Evolutionary conservation across 2,888 invertebrate species (phyloP), one percentile per base, ranked within the genome.

Genomic region (Clivina fossor): DNA sequence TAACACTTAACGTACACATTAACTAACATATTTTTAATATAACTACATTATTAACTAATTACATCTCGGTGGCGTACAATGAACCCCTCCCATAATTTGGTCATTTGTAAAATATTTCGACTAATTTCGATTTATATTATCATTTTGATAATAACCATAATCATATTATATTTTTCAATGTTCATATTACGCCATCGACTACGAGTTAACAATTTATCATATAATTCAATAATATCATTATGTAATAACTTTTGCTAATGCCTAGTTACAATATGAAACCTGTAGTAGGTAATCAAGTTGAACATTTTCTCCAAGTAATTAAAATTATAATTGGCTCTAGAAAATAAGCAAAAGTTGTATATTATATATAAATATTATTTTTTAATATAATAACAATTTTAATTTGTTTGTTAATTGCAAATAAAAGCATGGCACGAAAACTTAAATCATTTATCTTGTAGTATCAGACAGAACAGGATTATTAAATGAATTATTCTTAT

Each of bases 1-100:
- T 56, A 43, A 74, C 73, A 75, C 76, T 46, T 46, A 30, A 46
- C 9, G 16, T 46, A 46, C 46, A 46, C 46, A 4, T 26, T n/a
- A 13, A 46, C n/a, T n/a, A n/a, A n/a, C n/a, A n/a, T n/a, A n/a
- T n/a, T n/a, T n/a, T n/a, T n/a, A n/a, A n/a, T n/a, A n/a, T n/a
- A n/a, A n/a, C n/a, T n/a, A n/a, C n/a, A n/a, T n/a, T n/a, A n/a
- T n/a, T n/a, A n/a, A n/a, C n/a, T n/a, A n/a, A n/a, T n/a, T n/a
- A n/a, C n/a, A n/a, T n/a, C n/a, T n/a, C n/a, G n/a, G n/a, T n/a
- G n/a, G n/a, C n/a, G n/a, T n/a, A n/a, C n/a, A n/a, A n/a, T n/a
- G n/a, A n/a, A n/a, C n/a, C n/a, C n/a, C n/a, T n/a, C n/a, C n/a
- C n/a, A n/a, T n/a, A n/a, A n/a, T n/a, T n/a, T n/a, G n/a, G n/a